Evolutionary conservation across 2,888 invertebrate species (phyloP).

Genomic region (Hirtodrosophila histrioides): DNA sequence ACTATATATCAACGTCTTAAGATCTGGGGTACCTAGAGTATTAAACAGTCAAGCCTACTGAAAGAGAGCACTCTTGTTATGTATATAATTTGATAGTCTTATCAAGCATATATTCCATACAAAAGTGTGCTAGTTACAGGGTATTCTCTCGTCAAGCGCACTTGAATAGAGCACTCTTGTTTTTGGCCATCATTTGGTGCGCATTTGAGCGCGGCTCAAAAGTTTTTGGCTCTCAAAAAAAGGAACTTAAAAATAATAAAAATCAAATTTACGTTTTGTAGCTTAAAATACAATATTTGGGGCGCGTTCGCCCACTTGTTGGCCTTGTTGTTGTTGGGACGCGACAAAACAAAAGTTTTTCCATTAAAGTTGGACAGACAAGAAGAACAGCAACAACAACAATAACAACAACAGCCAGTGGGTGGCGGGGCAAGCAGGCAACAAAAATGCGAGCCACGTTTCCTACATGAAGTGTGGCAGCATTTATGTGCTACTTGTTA

Average conservation of each 20-base stretch:
- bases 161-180: background rate
- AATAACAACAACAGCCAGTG: constrained; percentile 14
- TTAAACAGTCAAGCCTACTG: too few species aligned
- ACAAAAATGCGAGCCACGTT: constrained; percentile 36
- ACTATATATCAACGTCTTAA: too few species aligned
- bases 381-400: constrained; percentile 9
- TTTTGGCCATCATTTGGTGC: constrained; percentile 17
- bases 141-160: too few species aligned
- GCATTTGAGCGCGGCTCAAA: constrained; percentile 21
- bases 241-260: constrained; percentile 58
- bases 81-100: too few species aligned
- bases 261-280: constrained; percentile 61
- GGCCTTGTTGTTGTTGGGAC: constrained; percentile 25
- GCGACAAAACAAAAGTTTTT: constrained; percentile 79
- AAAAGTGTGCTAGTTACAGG: too few species aligned
- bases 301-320: constrained; percentile 39
- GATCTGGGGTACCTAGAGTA: too few species aligned
- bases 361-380: constrained; percentile 79
- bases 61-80: too few species aligned
- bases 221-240: constrained; percentile 25
- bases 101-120: too few species aligned
- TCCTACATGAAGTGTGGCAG: constrained; percentile 42
- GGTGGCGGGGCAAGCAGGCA: background rate
- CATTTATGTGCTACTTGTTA: constrained; percentile 78
- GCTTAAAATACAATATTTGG: constrained; percentile 50